Evolutionary conservation across 2,888 invertebrate genomes (phyloP).

Genomic region (Leucoma salicis): DNA sequence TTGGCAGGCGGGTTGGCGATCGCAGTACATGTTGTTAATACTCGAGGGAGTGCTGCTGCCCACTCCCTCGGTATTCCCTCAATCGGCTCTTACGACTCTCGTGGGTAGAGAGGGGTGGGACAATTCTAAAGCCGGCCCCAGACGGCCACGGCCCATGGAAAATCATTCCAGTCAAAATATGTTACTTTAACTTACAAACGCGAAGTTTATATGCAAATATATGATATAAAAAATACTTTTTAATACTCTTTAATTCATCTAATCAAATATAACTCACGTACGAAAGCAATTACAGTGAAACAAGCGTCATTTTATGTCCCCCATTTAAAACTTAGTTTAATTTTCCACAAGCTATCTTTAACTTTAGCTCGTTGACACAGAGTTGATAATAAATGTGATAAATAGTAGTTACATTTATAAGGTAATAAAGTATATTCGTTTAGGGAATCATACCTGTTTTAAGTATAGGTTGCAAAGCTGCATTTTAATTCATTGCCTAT

Average conservation of each 20-base stretch:
- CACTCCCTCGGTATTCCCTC: too few relatives aligned
- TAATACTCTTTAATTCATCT: constrained; percentile 31
- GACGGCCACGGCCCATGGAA: too few relatives aligned
- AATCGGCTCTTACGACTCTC: too few relatives aligned
- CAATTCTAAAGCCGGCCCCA: too few relatives aligned
- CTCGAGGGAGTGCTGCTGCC: too few relatives aligned
- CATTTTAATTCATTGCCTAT: constrained; percentile 37
- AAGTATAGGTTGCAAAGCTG: constrained; percentile 38
- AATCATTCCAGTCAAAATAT: too few relatives aligned
- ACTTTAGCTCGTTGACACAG: constrained; percentile 9
- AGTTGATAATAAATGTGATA: constrained; percentile 5
- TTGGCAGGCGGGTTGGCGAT: too few relatives aligned
- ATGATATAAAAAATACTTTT: constrained; percentile 13
- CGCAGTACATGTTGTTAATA: too few relatives aligned
- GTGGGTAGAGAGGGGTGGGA: too few relatives aligned
- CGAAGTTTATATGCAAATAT: constrained; percentile 10
- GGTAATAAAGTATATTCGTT: constrained; percentile 37
- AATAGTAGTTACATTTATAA: constrained; percentile 22
- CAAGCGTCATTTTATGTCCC: constrained; percentile 47
- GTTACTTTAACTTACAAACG: neutral
- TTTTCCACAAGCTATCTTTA: constrained; percentile 17
- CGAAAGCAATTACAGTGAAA: constrained; percentile 43
- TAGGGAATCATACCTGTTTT: constrained; percentile 30
- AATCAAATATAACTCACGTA: constrained; percentile 45
- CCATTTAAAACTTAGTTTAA: constrained; percentile 35